Evolutionary conservation across 2,113 vertebrate genomes (phyloP).

Genomic region (Notarius lentiginosus): DNA sequence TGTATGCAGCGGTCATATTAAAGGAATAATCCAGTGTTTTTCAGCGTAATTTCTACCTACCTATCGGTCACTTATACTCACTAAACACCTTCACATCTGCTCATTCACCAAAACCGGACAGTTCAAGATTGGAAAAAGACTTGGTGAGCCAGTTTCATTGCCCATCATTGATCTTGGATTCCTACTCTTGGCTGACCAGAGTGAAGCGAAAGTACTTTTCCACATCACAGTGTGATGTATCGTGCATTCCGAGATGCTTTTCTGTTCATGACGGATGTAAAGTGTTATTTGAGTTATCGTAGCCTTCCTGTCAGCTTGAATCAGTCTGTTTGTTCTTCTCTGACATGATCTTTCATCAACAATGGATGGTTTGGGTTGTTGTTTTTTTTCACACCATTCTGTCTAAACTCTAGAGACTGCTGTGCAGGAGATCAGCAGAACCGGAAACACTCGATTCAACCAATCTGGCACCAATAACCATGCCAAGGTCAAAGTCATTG

Average conservation of each 20-base stretch:
- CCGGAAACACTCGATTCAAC: not conserved
- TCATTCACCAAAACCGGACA: not conserved
- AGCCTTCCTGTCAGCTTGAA: not conserved
- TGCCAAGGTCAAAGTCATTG: not conserved
- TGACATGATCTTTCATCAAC: not conserved
- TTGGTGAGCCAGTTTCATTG: not conserved
- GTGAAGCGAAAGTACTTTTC: not conserved
- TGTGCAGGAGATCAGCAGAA: not conserved
- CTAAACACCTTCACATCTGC: not conserved
- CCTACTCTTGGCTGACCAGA: not conserved
- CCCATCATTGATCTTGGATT: not conserved
- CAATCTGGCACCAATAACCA: not conserved
- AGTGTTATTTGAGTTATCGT: not conserved
- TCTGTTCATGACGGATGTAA: not conserved
- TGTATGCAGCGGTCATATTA: not conserved
- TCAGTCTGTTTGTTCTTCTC: not conserved
- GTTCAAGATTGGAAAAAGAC: not conserved
- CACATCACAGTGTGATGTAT: not conserved
- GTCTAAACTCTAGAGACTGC: not conserved
- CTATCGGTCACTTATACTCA: not conserved
- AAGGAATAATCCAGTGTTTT: not conserved
- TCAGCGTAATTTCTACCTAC: not conserved
- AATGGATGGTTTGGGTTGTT: not conserved
- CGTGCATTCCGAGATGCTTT: not conserved
- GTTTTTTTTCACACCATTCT: not conserved